A percentile compares a stretch with the other conserved stretches of the same genome.
Conservation (phyloP, 2,113 vertebrate genomes). For the Phoenicopterus ruber region DNA sequence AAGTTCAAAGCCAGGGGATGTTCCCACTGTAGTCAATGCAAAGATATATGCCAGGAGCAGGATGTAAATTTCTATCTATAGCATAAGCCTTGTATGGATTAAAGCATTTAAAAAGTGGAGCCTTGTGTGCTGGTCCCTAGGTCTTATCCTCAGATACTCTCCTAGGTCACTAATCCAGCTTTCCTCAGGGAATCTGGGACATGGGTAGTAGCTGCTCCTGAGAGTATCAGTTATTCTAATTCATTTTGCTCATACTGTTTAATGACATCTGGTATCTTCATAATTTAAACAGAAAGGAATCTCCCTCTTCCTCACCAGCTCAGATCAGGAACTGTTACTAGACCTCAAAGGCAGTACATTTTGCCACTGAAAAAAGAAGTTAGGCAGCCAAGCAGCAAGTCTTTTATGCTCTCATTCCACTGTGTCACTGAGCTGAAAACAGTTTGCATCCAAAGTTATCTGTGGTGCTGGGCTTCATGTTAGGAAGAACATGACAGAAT, state of each 20-base stretch:
- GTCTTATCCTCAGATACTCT: not conserved
- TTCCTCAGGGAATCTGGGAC: not conserved
- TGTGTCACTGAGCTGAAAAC: not conserved
- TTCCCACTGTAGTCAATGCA: slow-evolving; percentile 11
- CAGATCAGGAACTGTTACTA: not conserved
- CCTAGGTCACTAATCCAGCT: not conserved
- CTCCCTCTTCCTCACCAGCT: not conserved
- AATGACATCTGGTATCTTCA: not conserved
- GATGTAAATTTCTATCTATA: not conserved
- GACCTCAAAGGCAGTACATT: not conserved
- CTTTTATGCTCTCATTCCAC: not conserved
- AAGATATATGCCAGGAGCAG: not conserved
- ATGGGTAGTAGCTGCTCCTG: not conserved
- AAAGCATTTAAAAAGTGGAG: not conserved
- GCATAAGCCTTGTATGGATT: not conserved
- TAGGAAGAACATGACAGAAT: not conserved
- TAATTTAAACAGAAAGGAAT: not conserved
- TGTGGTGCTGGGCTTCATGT: not conserved
- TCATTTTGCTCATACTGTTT: not conserved
- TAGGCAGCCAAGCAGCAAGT: not conserved
- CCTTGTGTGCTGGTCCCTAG: not conserved
- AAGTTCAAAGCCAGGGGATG: slow-evolving; percentile 37
- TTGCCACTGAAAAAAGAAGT: not conserved
- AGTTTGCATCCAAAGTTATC: not conserved
- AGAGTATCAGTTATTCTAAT: not conserved